Conservation (phyloP, 2,113 vertebrate genomes). For the Leptodactylus fuscus region DNA sequence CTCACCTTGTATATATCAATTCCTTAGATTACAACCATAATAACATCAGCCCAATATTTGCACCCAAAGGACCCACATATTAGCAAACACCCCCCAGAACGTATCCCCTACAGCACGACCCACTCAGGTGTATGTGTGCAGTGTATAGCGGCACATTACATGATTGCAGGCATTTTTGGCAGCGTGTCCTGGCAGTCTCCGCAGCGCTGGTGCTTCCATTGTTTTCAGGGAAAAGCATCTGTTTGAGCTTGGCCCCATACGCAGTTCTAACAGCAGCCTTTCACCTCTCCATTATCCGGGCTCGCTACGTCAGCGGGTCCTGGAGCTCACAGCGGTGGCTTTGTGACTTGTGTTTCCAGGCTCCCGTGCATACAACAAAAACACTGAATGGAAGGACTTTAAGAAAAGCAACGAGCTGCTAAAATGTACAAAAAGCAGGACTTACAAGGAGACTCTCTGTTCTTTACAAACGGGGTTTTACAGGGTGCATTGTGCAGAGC, state of each 20-base stretch:
- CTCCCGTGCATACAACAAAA: constrained; percentile 49
- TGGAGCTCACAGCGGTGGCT: not conserved
- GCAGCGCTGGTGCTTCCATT: constrained; percentile 55
- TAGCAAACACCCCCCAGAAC: not conserved
- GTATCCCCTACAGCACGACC: not conserved
- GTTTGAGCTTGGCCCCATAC: constrained; percentile 62
- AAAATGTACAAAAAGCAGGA: not conserved
- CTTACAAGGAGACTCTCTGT: not conserved
- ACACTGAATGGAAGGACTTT: not conserved
- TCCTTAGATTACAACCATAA: not conserved
- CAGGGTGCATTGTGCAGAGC: not conserved
- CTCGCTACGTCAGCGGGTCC: constrained; percentile 38
- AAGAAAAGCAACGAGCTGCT: not conserved
- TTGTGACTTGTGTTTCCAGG: constrained; percentile 41
- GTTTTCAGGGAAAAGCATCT: constrained; percentile 67
- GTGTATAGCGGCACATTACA: not conserved
- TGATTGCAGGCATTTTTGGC: constrained; percentile 20
- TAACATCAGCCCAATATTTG: not conserved
- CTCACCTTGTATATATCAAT: too few species aligned
- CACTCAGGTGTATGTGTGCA: not conserved
- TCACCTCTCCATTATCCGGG: constrained; percentile 34
- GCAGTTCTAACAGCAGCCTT: constrained; percentile 43
- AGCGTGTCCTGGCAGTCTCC: not conserved
- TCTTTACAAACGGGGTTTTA: not conserved
- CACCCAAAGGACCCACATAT: not conserved